Evolutionary conservation across 1,140 invertebrate species (phyloP).

Genomic region (Cotesia chilonis): DNA sequence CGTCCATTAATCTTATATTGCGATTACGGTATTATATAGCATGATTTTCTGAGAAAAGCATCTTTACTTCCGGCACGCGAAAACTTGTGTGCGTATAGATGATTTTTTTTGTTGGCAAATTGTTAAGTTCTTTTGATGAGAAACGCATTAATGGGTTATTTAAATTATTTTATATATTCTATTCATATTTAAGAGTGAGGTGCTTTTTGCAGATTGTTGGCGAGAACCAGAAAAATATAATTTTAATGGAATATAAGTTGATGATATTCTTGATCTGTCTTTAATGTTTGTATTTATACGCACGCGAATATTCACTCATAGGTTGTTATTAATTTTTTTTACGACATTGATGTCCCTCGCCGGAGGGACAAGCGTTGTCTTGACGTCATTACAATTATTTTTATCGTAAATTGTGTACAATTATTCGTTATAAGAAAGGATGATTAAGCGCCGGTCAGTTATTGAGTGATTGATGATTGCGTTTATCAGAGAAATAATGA

Average conservation of each 20-base stretch:
- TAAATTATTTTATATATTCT: not conserved
- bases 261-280: not conserved
- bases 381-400: no score
- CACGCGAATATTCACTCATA: constrained; percentile 21
- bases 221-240: no score
- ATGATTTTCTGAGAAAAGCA: constrained; percentile 8
- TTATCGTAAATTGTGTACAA: no score
- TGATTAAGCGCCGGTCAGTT: no score
- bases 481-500: no score
- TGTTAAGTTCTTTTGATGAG: not conserved
- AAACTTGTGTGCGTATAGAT: not conserved
- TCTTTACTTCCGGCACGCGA: constrained; percentile 21
- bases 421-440: no score
- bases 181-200: not conserved
- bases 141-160: not conserved
- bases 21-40: not conserved
- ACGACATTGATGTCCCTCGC: not conserved
- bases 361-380: not conserved
- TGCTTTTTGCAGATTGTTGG: no score
- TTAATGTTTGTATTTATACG: not conserved
- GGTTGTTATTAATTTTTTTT: not conserved
- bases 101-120: not conserved
- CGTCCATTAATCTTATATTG: not conserved
- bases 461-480: no score
- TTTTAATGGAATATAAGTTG: no score